A percentile compares a stretch with the other conserved stretches of the same genome.
These are phyloP conservation scores for Lucilia cuprina DNA, from an alignment of 1,140 invertebrate genomes.

Conservation along the genomic window DNA sequence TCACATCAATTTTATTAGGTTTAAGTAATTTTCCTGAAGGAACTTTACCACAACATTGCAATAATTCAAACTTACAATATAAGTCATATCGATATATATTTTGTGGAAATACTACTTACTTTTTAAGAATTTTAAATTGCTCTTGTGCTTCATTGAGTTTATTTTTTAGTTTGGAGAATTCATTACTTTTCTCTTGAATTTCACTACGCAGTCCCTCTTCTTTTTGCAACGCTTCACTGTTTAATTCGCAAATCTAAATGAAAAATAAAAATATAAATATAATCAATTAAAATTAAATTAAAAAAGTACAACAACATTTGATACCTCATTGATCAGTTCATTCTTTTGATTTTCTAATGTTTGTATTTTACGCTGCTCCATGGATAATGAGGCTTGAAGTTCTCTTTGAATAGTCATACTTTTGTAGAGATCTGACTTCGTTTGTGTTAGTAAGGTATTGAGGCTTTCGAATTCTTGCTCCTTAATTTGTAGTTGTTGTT, in stretches of 20 bases:
- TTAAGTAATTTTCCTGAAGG: too few species aligned
- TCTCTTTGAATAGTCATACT: conserved; percentile 40
- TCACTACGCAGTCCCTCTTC: background rate
- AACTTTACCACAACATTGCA: too few species aligned
- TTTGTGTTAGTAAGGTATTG: conserved; percentile 40
- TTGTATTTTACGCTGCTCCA: conserved; percentile 36
- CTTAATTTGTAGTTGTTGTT: conserved; percentile 38
- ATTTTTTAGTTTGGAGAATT: background rate
- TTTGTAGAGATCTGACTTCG: conserved; percentile 45
- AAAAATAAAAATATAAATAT: background rate
- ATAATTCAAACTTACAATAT: too few species aligned
- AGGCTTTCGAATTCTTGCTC: conserved; percentile 44
- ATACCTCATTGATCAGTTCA: conserved; percentile 35
- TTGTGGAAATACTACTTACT: background rate
- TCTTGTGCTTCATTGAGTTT: background rate
- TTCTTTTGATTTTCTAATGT: conserved; percentile 33
- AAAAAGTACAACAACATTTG: background rate
- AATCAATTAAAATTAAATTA: too few species aligned
- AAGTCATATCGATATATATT: too few species aligned
- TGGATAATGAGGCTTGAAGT: conserved; percentile 24
- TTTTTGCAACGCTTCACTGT: background rate
- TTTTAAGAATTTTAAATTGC: background rate
- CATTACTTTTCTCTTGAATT: background rate
- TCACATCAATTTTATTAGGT: too few species aligned
- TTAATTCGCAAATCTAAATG: conserved; percentile 10